Conservation (phyloP, 2,888 invertebrate species). For the Metellina segmentata region DNA sequence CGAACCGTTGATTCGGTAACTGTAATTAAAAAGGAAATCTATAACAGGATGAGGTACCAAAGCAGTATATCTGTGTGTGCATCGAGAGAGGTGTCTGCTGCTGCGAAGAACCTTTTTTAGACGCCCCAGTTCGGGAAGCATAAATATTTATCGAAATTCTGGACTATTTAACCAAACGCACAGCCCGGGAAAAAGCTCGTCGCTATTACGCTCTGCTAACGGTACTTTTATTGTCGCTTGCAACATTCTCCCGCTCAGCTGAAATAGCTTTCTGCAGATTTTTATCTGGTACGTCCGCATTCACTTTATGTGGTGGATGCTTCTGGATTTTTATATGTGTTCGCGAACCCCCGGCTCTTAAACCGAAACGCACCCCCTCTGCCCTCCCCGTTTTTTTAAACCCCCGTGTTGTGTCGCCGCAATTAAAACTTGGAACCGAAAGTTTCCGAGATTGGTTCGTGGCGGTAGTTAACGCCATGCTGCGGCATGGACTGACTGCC, state of each 20-base stretch:
- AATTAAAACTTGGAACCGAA: conserved; percentile 50
- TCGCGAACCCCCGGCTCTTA: background rate
- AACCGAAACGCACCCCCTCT: conserved; percentile 7
- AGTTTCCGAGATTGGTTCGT: conserved; percentile 20
- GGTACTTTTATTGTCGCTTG: conserved; percentile 33
- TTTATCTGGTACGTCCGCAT: conserved; percentile 22
- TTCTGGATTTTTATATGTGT: conserved; percentile 6
- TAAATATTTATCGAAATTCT: conserved; percentile 60
- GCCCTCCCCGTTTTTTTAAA: background rate
- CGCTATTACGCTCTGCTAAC: conserved; percentile 41
- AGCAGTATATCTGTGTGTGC: no score
- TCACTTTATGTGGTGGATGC: background rate
- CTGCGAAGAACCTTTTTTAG: conserved; percentile 5
- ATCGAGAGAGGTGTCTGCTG: no score
- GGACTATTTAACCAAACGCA: conserved; percentile 20
- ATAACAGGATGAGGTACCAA: no score
- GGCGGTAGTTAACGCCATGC: conserved; percentile 1
- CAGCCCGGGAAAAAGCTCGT: background rate
- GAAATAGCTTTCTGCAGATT: conserved; percentile 26
- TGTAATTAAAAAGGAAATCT: no score
- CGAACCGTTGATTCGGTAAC: no score
- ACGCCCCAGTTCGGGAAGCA: conserved; percentile 26
- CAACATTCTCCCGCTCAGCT: background rate
- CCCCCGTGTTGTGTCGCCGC: background rate
- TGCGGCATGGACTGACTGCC: no score